A percentile compares a stretch with the other conserved stretches of the same genome.
Evolutionary conservation across 2,797 vertebrate genomes (phyloP).

Genomic region (Acipenser transmontanus): DNA sequence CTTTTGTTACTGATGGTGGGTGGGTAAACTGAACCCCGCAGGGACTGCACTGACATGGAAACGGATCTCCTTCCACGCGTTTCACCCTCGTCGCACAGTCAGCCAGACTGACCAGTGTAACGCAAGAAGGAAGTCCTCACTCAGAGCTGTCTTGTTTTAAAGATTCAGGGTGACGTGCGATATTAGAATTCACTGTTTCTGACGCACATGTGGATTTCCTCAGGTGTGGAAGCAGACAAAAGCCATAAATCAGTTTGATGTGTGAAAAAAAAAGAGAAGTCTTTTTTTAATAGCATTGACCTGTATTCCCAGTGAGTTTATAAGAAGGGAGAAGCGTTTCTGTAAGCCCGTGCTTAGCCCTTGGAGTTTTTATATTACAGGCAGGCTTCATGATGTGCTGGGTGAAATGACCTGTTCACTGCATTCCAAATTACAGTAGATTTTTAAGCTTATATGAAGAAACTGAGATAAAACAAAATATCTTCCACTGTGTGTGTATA

Average conservation of each 20-base stretch:
- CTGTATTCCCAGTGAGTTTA: neutral
- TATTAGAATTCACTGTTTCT: neutral
- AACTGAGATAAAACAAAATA: too few relatives aligned
- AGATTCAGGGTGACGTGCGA: too few relatives aligned
- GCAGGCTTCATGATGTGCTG: neutral
- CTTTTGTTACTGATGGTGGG: neutral
- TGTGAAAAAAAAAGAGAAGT: neutral
- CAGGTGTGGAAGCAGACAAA: neutral
- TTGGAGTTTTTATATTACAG: neutral
- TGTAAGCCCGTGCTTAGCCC: neutral
- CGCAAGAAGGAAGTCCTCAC: too few relatives aligned
- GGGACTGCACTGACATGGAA: conserved; percentile 1
- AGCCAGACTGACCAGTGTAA: neutral
- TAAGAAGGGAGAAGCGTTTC: neutral
- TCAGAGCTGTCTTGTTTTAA: too few relatives aligned
- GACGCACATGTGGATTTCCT: neutral
- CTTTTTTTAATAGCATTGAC: too few relatives aligned
- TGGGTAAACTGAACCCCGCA: conserved; percentile 5
- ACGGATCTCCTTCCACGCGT: neutral
- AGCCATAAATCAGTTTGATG: conserved; percentile 7
- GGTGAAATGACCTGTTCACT: too few relatives aligned
- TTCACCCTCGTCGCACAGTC: neutral
- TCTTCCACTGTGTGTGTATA: too few relatives aligned
- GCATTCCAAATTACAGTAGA: too few relatives aligned
- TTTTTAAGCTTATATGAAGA: too few relatives aligned